phyloP scores from a whole-genome alignment of 2,888 invertebrate genomes.

The Parasteatoda lunata region DNA sequence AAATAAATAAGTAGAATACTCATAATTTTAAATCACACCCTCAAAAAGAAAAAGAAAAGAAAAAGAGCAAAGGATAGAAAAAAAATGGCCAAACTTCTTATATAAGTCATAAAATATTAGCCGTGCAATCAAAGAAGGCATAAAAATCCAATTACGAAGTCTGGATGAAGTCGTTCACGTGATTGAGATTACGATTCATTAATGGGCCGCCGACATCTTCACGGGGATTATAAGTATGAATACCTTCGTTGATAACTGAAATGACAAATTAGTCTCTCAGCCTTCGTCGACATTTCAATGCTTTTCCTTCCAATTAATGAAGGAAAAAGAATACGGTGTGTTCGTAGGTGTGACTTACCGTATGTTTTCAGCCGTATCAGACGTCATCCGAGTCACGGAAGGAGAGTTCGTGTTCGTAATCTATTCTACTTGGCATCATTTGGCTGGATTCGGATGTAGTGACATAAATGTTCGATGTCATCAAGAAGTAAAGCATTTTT shows the following conservation, averaged over 20 bases:
- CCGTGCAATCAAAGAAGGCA: background rate
- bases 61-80: no score
- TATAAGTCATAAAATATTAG: no score
- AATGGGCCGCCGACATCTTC: no score
- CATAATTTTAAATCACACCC: no score
- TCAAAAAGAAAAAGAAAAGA: no score
- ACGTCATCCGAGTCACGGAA: background rate
- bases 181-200: background rate
- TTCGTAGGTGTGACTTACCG: background rate
- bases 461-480: no score
- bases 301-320: background rate
- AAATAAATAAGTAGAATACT: no score
- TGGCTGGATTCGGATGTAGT: no score
- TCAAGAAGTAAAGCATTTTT: no score
- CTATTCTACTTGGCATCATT: background rate
- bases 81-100: no score
- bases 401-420: background rate
- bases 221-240: background rate
- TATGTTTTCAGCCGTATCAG: background rate
- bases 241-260: slow-evolving; percentile 1
- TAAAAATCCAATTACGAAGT: background rate
- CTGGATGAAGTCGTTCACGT: background rate
- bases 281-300: background rate
- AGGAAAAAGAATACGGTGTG: background rate
- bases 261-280: background rate